Conservation (phyloP, 2,113 vertebrate species). For the Apteryx mantelli region DNA sequence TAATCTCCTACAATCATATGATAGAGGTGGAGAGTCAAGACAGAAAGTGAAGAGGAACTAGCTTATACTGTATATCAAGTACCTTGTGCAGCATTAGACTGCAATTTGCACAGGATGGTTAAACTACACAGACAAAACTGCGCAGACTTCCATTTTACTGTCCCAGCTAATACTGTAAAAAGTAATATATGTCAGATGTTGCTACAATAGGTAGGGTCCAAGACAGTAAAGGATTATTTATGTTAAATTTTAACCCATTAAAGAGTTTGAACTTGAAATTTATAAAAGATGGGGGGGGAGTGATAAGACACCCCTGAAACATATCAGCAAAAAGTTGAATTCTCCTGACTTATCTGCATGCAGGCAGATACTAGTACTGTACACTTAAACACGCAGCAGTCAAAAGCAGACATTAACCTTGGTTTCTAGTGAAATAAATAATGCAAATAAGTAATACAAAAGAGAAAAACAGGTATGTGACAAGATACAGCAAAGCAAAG, state of each 20-base stretch:
- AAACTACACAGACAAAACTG: neutral
- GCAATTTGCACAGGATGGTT: neutral
- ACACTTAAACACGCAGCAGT: neutral
- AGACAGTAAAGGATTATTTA: neutral
- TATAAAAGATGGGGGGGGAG: neutral
- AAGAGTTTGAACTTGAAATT: neutral
- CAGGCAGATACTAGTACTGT: neutral
- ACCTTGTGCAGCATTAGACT: no score
- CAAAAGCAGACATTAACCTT: neutral
- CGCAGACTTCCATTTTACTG: neutral
- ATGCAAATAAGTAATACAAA: neutral
- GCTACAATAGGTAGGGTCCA: neutral
- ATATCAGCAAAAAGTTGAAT: neutral
- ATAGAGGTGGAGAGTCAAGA: neutral
- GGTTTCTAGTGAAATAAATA: neutral
- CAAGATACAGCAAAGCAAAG: neutral
- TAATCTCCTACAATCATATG: neutral
- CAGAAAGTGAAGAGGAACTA: neutral
- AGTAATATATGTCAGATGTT: neutral
- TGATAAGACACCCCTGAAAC: neutral
- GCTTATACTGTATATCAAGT: rapidly evolving
- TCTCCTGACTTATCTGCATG: rapidly evolving
- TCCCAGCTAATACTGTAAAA: neutral
- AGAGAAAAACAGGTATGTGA: neutral
- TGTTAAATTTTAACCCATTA: neutral